Base-by-base conservation (phyloP, 2,797 vertebrate genomes). In the Enteromius afrohamiltoni region DNA sequence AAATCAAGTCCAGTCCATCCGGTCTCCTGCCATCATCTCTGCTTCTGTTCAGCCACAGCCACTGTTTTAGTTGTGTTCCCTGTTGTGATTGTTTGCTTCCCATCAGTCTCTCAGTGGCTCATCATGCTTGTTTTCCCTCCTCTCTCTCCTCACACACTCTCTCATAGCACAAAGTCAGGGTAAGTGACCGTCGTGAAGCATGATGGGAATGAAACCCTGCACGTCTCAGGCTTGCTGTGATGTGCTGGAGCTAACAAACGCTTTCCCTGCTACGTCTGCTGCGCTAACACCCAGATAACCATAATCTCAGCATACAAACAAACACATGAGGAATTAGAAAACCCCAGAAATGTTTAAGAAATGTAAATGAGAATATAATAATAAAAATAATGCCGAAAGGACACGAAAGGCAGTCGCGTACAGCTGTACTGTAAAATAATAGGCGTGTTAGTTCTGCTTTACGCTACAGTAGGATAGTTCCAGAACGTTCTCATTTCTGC, bases 161-260 rank as follows among this genome's bases (percentile, higher is more conserved):
- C 14, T 55, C 74, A 16, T 37, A 83, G 82, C 51, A 64, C 64
- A 17, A 60, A 77, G 19, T 77, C 64, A 45, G 82, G 82, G 82
- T 77, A 77, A 83, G 82, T 83, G 74, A 16, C 3, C 34, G 49
- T 23, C 23, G 19, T 62, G 23, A 14, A 17, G 79, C 79, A 81
- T 80, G 68, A 58, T 58, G 55, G 55, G 55, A 8, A 58, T 51
- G 8, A 23, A 51, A 13, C 16, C 42, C 40, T 74, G 53, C 80
- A 82, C 2, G 55, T 53, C 42, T 53, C 65, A 49, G n/a, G 68
- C 74, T 60, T 76, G 23, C 31, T 60, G 73, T 64, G 17, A 76
- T 4, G 47, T 47, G 16, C 71, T 53, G 17, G 1, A 53, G 49
- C 45, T 31, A 76, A 76, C 51, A n/a, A 9, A 55, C 6, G 7